Conservation (phyloP, 2,888 invertebrate species). For the Netelia inedita region DNA sequence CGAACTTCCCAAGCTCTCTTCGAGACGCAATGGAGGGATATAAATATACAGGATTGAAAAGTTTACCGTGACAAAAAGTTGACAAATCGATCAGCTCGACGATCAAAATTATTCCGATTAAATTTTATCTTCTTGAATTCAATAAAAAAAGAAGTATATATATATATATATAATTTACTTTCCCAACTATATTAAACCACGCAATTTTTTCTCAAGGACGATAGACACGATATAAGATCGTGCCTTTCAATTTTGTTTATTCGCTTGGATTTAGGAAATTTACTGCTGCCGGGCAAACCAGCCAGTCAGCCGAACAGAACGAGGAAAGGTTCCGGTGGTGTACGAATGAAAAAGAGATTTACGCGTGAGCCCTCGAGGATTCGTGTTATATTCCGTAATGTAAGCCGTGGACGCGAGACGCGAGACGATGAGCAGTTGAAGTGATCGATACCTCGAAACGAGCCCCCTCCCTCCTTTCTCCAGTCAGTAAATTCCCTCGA, state of each 20-base stretch:
- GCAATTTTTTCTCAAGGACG: background rate
- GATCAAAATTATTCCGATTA: too few species aligned
- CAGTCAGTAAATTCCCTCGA: slow-evolving; percentile 44
- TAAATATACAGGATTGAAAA: background rate
- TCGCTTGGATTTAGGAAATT: slow-evolving; percentile 13
- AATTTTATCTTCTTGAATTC: background rate
- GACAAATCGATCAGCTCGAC: too few species aligned
- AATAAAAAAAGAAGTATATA: too few species aligned
- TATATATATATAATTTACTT: too few species aligned
- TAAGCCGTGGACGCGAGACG: slow-evolving; percentile 17
- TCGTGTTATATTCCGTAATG: slow-evolving; percentile 58
- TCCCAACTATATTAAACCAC: background rate
- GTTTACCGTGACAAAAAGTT: slow-evolving; percentile 1
- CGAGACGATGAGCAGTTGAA: slow-evolving; percentile 43
- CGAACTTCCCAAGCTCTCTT: background rate
- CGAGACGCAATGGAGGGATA: background rate
- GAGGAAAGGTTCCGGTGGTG: slow-evolving; percentile 14
- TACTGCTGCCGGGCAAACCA: slow-evolving; percentile 42
- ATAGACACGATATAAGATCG: background rate
- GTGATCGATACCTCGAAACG: slow-evolving; percentile 57
- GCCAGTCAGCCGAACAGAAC: slow-evolving; percentile 38
- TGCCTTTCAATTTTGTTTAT: background rate
- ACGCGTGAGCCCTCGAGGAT: slow-evolving; percentile 51
- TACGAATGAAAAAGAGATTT: slow-evolving; percentile 59
- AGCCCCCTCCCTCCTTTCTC: background rate